Evolutionary conservation across 2,113 vertebrate genomes (phyloP).

Genomic region (Pangasianodon hypophthalmus): DNA sequence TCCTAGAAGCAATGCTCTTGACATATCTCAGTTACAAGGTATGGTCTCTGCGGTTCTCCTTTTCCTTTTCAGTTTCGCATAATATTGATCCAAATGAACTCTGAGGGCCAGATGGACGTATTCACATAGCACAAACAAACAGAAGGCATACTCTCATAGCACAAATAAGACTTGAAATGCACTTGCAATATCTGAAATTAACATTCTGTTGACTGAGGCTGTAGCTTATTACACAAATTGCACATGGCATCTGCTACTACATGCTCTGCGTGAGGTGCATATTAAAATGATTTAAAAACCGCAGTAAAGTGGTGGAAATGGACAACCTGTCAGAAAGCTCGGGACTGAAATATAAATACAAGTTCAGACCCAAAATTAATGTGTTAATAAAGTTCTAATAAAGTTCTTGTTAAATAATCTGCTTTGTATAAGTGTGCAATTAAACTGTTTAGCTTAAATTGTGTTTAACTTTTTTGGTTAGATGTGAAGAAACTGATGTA

Average conservation of each 20-base stretch:
- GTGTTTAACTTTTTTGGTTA: not conserved
- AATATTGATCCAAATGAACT: conserved; percentile 10
- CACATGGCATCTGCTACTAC: not conserved
- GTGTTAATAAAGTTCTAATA: not conserved
- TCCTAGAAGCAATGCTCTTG: conserved; percentile 96
- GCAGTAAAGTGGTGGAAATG: not conserved
- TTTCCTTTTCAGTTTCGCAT: not conserved
- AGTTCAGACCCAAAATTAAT: not conserved
- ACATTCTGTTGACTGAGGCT: not conserved
- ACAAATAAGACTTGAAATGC: not conserved
- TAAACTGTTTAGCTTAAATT: not conserved
- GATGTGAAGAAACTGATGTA: not conserved
- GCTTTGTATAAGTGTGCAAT: not conserved
- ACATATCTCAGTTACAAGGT: conserved; percentile 99
- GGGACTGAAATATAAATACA: not conserved
- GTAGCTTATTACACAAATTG: not conserved
- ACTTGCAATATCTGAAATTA: not conserved
- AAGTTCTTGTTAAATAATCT: not conserved
- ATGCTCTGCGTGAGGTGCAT: not conserved
- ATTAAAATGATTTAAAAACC: not conserved
- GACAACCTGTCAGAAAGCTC: not conserved
- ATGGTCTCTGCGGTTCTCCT: conserved; percentile 50
- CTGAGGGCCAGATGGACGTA: not conserved
- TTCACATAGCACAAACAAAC: not conserved
- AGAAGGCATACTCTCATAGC: not conserved